Percentiles rank a stretch among this genome's conserved stretches.
phyloP scores from a whole-genome alignment of 92 coral and sea anemone genomes.

The Porites cylindrica region DNA sequence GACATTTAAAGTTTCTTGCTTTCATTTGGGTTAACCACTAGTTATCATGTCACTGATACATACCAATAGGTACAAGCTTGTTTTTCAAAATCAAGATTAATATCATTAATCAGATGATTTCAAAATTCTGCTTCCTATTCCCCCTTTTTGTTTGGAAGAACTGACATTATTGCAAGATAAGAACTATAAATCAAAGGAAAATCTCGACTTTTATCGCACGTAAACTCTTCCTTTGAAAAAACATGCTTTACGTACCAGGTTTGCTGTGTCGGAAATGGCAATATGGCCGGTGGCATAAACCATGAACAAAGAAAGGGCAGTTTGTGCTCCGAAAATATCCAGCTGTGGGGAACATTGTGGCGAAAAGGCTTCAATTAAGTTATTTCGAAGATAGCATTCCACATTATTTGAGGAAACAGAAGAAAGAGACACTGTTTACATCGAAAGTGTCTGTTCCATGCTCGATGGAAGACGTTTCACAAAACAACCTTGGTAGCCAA shows the following conservation, averaged over 20 bases:
- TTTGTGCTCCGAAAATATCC: constrained; percentile 98
- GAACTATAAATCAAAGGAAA: too few relatives aligned
- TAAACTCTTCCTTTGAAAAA: not conserved
- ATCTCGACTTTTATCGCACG: not conserved
- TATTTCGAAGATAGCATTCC: not conserved
- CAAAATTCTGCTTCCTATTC: too few relatives aligned
- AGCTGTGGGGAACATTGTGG: constrained; percentile 90
- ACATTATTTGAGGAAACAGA: not conserved
- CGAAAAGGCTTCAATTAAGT: not conserved
- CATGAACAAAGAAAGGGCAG: constrained; percentile 98
- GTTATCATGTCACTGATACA: too few relatives aligned
- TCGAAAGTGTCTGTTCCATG: not conserved
- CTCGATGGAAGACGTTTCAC: not conserved
- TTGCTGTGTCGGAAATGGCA: constrained; percentile 98
- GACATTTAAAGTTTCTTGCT: too few relatives aligned
- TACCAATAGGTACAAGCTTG: too few relatives aligned
- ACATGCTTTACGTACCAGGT: constrained; percentile 69
- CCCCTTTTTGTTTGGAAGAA: too few relatives aligned
- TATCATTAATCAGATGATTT: too few relatives aligned
- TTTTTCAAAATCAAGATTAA: too few relatives aligned
- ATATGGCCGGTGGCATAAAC: constrained; percentile 96
- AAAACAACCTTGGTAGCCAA: not conserved
- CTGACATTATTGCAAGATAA: too few relatives aligned
- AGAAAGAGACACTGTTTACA: not conserved
- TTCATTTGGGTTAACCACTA: too few relatives aligned